These are phyloP conservation scores for Aptenodytes forsteri DNA, from an alignment of 2,113 vertebrate species.

Conservation along the genomic window DNA sequence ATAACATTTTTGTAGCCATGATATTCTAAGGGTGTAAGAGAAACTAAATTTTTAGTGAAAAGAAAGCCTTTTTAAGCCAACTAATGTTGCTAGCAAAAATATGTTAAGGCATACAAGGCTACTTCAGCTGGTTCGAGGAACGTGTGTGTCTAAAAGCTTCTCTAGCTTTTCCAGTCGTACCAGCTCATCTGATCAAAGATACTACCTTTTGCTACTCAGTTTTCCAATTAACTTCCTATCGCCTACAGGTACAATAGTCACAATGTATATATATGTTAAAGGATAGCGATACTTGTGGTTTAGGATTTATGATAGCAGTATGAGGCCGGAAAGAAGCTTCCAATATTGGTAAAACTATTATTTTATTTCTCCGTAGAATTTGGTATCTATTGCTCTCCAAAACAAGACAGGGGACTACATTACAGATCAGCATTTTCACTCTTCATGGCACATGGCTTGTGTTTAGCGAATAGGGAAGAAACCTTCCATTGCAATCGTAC, in stretches of 20 bases:
- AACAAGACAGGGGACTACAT: not conserved
- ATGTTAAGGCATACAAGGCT: not conserved
- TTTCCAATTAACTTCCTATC: conserved; percentile 34
- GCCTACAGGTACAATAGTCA: not conserved
- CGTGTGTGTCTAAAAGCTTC: not conserved
- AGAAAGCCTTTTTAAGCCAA: not conserved
- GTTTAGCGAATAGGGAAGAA: not conserved
- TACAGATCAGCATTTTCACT: not conserved
- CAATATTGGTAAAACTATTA: not conserved
- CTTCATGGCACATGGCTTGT: not conserved
- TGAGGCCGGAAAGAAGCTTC: not conserved
- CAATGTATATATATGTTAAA: not conserved
- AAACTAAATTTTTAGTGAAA: not conserved
- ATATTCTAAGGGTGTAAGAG: not conserved
- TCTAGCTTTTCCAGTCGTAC: conserved; percentile 33
- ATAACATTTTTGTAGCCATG: not conserved
- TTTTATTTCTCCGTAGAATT: not conserved
- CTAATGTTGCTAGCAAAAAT: not conserved
- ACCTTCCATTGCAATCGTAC: not conserved
- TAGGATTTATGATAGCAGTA: not conserved
- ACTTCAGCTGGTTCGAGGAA: not conserved
- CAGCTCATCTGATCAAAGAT: conserved; percentile 15
- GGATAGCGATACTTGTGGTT: not conserved
- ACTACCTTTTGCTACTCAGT: not conserved
- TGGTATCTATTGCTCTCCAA: not conserved